Base-by-base conservation (phyloP, 2,797 vertebrate species). In the Emys orbicularis region DNA sequence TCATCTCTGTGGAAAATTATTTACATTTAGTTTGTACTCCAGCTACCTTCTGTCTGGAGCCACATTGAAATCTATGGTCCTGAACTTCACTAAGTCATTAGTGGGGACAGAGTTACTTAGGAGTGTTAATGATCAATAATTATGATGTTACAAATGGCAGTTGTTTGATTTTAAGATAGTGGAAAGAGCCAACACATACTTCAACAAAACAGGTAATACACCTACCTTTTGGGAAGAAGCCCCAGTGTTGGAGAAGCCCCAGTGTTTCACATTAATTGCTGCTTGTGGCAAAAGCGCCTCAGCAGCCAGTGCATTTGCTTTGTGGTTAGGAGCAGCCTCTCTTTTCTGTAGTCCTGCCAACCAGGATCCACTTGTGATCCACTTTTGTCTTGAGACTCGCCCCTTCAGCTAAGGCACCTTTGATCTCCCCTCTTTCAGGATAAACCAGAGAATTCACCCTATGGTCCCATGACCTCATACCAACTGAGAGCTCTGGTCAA, bases 1-100 rank as follows among this genome's bases (percentile, higher is more conserved):
- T 61, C 18, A 83, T 72, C 37, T 84, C 50, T 86, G 27, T 34
- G 47, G n/a, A 90, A 88, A 79, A 84, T 77, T 21, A 74, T n/a
- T 83, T 79, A 2, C 3, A 25, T 37, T 47, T 29, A 27, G 72
- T 86, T 53, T 31, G 6, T 57, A 76, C 49, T 87, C 29, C 72
- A 72, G 2, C 53, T 92, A 47, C 44, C 31, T 94, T 90, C 23
- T 56, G 29, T 27, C 61, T 68, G 49, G 10, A 79, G 15, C 49
- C 54, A 21, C 23, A 53, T 5, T 86, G 68, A 90, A 47, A 79
- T 53, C 49, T 29, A 34, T 49, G 57, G 41, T 47, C 25, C 81
- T 27, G 34, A 54, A 23, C n/a, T 77, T 84, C 65, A 44, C 44
- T 81, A 12, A 76, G 31, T 59, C 85, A 12, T 0, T n/a, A 19